Evolutionary conservation across 1,140 invertebrate species (phyloP), one percentile per base, ranked within the genome.

Genomic region (Drosophila tani): DNA sequence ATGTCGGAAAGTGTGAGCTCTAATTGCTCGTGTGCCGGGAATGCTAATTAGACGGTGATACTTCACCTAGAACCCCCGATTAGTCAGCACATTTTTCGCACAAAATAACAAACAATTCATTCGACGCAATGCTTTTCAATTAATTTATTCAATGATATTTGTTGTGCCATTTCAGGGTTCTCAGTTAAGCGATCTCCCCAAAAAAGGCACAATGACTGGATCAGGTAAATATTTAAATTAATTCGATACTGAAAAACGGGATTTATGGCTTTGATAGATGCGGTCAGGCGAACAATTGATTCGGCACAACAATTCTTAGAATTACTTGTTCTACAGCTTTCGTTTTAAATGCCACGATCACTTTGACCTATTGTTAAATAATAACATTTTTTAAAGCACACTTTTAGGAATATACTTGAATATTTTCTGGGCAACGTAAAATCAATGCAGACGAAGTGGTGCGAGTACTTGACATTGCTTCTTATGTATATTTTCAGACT

Each of bases 201-300:
- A 62, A 76, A 51, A 56, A 47, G 66, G 45, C 55, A 57, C 27
- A 74, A 88, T 88, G 85, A 88, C 85, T 79, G 85, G 85, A 70
- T 88, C 85, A 82, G 85, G 85, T 88, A 75, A 90, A 62, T 79
- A 79, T 70, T 65, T 35, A 29, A 55, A 56, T 67, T 32, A 41
- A 58, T 58, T 17, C 58, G 40, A 49, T 59, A 24, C 38, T n/a
- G 17, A 27, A 14, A 63, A 51, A 35, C 27, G 17, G 41, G 19
- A 64, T 40, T 32, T 38, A n/a, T 27, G 15, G 29, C 64, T 64
- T 67, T 67, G 58, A 35, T 21, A 32, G 56, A 17, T 29, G 11
- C 43, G 40, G 4, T 14, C 15, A 41, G 40, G 14, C 51, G 11
- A 57, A 57, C 55, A 57, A 43, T 57, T 40, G 55, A 41, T 57